These are phyloP conservation scores for Fundulus diaphanus DNA, from an alignment of 2,797 vertebrate species.

Conservation along the genomic window DNA sequence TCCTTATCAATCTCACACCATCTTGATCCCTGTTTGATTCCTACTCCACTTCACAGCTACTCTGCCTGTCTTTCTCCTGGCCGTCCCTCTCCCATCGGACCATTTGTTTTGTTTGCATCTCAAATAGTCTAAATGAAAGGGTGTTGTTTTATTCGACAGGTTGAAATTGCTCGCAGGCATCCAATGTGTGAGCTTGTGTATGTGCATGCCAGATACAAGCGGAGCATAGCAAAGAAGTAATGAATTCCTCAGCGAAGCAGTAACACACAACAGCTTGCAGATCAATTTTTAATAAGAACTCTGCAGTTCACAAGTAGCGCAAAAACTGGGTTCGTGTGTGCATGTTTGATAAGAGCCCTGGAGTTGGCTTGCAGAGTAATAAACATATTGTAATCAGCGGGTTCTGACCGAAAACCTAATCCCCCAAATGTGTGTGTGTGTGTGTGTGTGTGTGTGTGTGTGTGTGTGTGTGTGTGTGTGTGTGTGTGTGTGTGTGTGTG, in stretches of 20 bases:
- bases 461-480: conserved; percentile 29
- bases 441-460: conserved; percentile 24
- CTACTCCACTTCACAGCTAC: conserved; percentile 2
- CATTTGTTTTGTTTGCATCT: conserved; percentile 74
- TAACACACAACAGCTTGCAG: conserved; percentile 79
- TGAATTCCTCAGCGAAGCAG: conserved; percentile 77
- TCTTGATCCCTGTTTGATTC: conserved; percentile 21
- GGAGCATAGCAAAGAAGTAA: conserved; percentile 70
- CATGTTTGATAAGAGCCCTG: conserved; percentile 67
- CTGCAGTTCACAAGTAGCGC: conserved; percentile 70
- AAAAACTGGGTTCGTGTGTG: conserved; percentile 51
- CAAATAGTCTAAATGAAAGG: conserved; percentile 68
- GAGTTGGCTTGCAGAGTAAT: conserved; percentile 64
- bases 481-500: conserved; percentile 30
- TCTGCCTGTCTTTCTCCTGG: conserved; percentile 19
- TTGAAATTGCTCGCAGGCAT: conserved; percentile 63
- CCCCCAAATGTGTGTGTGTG: conserved; percentile 41
- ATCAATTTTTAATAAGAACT: conserved; percentile 83
- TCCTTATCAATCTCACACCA: conserved; percentile 40
- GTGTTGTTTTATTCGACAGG: conserved; percentile 70
- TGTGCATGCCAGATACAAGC: conserved; percentile 40
- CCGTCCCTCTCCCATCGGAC: conserved; percentile 43
- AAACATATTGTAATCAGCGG: conserved; percentile 77
- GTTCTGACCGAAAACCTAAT: conserved; percentile 69
- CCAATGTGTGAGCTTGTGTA: conserved; percentile 16